A percentile compares a stretch with the other conserved stretches of the same genome.
Evolutionary conservation across 2,888 invertebrate species (phyloP).

Genomic region (Nephrocerus scutellatus): DNA sequence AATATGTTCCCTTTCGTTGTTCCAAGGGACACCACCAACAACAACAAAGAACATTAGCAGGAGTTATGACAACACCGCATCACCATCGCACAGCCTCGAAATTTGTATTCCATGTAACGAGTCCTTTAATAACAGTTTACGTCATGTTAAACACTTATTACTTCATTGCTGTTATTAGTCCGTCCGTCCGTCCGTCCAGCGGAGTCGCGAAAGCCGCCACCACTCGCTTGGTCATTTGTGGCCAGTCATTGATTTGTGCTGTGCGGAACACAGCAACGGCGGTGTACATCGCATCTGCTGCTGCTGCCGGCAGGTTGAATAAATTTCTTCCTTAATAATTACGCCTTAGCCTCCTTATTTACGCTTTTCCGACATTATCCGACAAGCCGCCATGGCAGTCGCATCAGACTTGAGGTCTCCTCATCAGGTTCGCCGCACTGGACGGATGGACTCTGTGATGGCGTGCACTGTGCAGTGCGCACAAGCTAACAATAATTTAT

Average conservation of each 20-base stretch:
- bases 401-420: no score
- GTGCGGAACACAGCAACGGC: no score
- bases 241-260: no score
- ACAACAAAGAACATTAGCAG: no score
- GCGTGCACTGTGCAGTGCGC: constrained; percentile 7
- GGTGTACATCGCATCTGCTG: constrained; percentile 22
- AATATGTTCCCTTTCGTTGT: no score
- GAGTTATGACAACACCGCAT: no score
- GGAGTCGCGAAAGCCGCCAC: background rate
- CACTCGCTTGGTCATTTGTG: constrained; percentile 5
- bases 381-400: no score
- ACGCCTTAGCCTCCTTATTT: no score
- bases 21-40: no score
- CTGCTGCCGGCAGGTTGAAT: constrained; percentile 22
- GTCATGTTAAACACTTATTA: constrained; percentile 33
- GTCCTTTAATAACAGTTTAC: constrained; percentile 29
- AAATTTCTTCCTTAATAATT: constrained; percentile 31
- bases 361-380: constrained; percentile 11
- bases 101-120: constrained; percentile 30
- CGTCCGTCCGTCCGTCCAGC: background rate
- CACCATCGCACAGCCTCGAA: no score
- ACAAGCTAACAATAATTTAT: constrained; percentile 24
- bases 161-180: constrained; percentile 31
- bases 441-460: background rate
- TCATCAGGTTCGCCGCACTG: background rate